Percentiles rank a stretch among this genome's conserved stretches.
These are phyloP conservation scores for Atrina japonica DNA, from an alignment of 2,888 invertebrate species.

Conservation along the genomic window DNA sequence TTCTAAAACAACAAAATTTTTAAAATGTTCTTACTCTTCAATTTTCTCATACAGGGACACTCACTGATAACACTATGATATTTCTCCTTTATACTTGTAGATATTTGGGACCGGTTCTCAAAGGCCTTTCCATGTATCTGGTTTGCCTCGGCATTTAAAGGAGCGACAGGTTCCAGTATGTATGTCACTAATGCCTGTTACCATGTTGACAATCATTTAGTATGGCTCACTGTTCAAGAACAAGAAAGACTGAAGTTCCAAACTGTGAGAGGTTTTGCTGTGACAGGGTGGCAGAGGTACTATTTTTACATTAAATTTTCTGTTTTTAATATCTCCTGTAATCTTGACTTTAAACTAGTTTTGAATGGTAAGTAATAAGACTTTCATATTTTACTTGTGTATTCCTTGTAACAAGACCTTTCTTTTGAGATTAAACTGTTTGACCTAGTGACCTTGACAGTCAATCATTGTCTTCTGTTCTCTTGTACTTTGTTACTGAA, in stretches of 20 bases:
- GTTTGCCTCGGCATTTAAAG: constrained; percentile 93
- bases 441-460: no score
- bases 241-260: constrained; percentile 70
- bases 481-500: no score
- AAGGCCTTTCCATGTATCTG: constrained; percentile 87
- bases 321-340: no score
- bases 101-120: constrained; percentile 84
- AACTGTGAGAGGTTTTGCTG: constrained; percentile 78
- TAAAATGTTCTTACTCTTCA: background rate
- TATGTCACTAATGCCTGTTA: constrained; percentile 86
- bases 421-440: no score
- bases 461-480: no score
- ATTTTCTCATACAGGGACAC: background rate
- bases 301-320: no score
- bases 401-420: no score
- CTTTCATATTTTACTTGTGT: no score
- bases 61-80: background rate
- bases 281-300: constrained; percentile 82
- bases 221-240: constrained; percentile 84
- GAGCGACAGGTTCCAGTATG: constrained; percentile 89
- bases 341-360: no score
- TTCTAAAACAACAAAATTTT: no score
- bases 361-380: no score
- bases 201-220: constrained; percentile 87
- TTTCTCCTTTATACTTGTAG: constrained; percentile 53